Evolutionary conservation across 2,797 vertebrate genomes (phyloP).

Genomic region (Phoxinus dragarum): DNA sequence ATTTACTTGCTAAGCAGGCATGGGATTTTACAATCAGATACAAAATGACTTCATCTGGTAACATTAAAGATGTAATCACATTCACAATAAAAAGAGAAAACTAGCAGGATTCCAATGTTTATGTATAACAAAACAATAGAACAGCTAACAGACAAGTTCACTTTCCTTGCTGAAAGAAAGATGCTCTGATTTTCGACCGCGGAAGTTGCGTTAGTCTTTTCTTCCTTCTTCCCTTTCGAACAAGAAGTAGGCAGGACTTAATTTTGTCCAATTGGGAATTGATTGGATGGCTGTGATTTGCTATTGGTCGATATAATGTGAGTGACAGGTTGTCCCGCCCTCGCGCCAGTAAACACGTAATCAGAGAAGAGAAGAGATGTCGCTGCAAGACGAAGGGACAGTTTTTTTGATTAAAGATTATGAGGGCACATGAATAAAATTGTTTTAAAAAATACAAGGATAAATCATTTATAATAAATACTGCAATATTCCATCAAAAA

Average conservation of each 20-base stretch:
- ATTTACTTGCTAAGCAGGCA: neutral
- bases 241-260: neutral
- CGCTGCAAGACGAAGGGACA: neutral
- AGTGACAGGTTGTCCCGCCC: neutral
- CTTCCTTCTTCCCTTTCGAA: neutral
- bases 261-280: neutral
- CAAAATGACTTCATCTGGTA: neutral
- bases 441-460: too few relatives aligned
- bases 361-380: neutral
- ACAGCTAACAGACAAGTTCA: neutral
- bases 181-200: neutral
- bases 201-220: neutral
- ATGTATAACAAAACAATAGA: neutral
- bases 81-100: neutral
- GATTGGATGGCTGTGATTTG: neutral
- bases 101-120: neutral
- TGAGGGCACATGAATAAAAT: neutral
- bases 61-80: neutral
- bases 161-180: neutral
- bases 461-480: neutral
- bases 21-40: neutral
- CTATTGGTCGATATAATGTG: neutral
- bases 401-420: neutral
- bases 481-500: neutral
- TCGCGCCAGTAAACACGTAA: neutral